Percentiles rank a stretch among this genome's conserved stretches.
Conservation (phyloP, 2,888 invertebrate species). For the Spodoptera exigua region DNA sequence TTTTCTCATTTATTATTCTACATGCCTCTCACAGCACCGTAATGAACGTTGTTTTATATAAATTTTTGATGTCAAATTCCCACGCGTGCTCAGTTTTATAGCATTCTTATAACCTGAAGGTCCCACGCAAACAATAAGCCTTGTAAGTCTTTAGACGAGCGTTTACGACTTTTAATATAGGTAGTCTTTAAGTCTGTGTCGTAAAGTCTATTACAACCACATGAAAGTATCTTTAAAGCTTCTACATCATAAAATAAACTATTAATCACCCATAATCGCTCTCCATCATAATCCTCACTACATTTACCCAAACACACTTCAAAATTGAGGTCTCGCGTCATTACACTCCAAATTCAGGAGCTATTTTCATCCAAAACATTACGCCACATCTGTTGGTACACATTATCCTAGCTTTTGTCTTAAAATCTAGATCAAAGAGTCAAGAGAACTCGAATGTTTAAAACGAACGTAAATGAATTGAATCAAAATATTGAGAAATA, state of each 20-base stretch:
- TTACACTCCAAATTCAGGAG: constrained; percentile 16
- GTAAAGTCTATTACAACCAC: too few relatives aligned
- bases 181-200: too few relatives aligned
- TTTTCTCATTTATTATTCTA: constrained; percentile 8
- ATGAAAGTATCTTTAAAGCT: too few relatives aligned
- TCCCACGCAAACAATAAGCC: constrained; percentile 1
- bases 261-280: neutral
- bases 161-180: neutral
- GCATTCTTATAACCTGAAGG: constrained; percentile 14
- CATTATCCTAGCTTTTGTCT: constrained; percentile 29
- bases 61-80: constrained; percentile 8
- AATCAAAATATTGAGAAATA: neutral
- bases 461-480: neutral
- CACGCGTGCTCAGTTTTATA: constrained; percentile 24
- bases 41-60: constrained; percentile 9
- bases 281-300: constrained; percentile 13
- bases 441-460: constrained; percentile 9
- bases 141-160: neutral
- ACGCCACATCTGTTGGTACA: constrained; percentile 15
- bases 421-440: constrained; percentile 21
- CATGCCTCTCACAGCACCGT: constrained; percentile 13
- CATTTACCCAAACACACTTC: constrained; percentile 4
- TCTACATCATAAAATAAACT: neutral
- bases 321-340: constrained; percentile 41
- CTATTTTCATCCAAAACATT: constrained; percentile 26